A percentile compares a stretch with the other conserved stretches of the same genome.
Conservation (phyloP, 1,140 invertebrate species). For the Telenomus remus region DNA sequence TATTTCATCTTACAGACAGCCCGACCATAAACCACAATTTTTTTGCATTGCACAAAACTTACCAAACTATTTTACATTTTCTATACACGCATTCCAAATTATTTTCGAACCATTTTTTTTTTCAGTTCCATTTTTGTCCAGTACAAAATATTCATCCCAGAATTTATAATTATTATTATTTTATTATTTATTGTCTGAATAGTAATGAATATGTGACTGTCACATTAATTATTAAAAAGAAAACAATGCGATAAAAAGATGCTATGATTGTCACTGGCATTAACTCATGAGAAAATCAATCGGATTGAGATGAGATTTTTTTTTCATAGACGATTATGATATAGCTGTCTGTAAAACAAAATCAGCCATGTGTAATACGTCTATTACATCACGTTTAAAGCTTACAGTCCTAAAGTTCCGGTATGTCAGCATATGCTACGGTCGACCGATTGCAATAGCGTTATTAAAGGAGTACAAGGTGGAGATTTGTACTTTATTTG, state of each 20-base stretch:
- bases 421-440: slow-evolving; percentile 53
- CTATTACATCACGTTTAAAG: slow-evolving; percentile 49
- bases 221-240: too few relatives aligned
- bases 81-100: neutral
- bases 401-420: slow-evolving; percentile 53
- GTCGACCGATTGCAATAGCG: slow-evolving; percentile 49
- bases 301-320: slow-evolving; percentile 24
- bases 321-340: slow-evolving; percentile 13
- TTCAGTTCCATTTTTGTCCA: neutral
- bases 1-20: slow-evolving; percentile 59
- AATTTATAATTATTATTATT: too few relatives aligned
- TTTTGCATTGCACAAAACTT: neutral
- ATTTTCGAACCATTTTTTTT: neutral
- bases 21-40: slow-evolving; percentile 27
- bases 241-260: neutral
- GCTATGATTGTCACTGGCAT: neutral
- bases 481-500: slow-evolving; percentile 41
- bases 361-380: slow-evolving; percentile 45
- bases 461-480: slow-evolving; percentile 50
- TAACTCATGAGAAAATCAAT: slow-evolving; percentile 39
- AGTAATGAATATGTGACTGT: too few relatives aligned
- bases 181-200: too few relatives aligned
- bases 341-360: slow-evolving; percentile 36
- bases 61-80: neutral
- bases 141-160: neutral